Conservation (phyloP, 2,797 vertebrate genomes). For the Balearica regulorum region DNA sequence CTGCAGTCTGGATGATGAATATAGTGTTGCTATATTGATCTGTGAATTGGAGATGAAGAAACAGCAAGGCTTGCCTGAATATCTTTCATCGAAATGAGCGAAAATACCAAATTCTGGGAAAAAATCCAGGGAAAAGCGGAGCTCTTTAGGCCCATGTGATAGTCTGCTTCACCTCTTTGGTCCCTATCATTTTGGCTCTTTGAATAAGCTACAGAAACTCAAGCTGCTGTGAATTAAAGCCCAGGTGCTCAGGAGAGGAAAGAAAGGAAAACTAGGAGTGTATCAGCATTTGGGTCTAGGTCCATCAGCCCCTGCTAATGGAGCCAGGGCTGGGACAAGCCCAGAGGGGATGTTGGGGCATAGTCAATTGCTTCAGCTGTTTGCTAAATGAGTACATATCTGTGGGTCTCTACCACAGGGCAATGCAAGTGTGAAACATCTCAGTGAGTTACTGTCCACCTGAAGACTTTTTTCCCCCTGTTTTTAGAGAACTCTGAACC, state of each 20-base stretch:
- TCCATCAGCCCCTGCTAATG: background rate
- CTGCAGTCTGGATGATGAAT: background rate
- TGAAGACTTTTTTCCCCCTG: background rate
- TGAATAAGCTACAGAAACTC: background rate
- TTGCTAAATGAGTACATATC: background rate
- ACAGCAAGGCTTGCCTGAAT: background rate
- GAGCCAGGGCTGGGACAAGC: background rate
- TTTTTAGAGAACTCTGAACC: background rate
- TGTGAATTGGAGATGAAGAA: background rate
- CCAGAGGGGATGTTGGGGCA: background rate
- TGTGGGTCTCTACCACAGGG: background rate
- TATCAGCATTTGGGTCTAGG: background rate
- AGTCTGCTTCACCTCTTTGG: background rate
- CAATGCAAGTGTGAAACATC: background rate
- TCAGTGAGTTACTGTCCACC: background rate
- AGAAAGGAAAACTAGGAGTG: background rate
- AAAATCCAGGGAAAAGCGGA: background rate
- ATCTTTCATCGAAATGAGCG: background rate
- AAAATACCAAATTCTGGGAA: background rate
- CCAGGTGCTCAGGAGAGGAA: background rate
- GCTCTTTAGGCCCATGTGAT: rapidly evolving
- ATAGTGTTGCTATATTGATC: background rate
- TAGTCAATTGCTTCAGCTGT: background rate
- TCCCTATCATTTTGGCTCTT: background rate
- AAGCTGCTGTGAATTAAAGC: background rate